Conservation (phyloP, 2,113 vertebrate species). For the Cyanistes caeruleus region DNA sequence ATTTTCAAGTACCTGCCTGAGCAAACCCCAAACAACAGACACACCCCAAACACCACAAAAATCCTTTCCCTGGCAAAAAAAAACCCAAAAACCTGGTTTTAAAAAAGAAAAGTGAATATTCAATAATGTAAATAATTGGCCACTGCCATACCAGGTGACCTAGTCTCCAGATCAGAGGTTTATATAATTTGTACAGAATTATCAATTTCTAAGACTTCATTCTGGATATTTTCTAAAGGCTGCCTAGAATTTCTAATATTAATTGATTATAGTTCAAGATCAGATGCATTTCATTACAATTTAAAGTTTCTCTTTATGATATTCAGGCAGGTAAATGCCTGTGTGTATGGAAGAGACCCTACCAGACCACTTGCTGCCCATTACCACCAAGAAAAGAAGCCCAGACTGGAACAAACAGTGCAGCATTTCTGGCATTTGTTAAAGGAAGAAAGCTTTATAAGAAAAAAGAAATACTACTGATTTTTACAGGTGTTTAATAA, state of each 20-base stretch:
- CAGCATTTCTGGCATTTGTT: slow-evolving; percentile 74
- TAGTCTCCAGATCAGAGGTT: not conserved
- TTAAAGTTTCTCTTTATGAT: slow-evolving; percentile 35
- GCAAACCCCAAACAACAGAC: not conserved
- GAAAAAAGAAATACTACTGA: slow-evolving; percentile 75
- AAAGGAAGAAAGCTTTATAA: slow-evolving; percentile 76
- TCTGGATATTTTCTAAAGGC: slow-evolving; percentile 18
- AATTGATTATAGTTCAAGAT: slow-evolving; percentile 36
- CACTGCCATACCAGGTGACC: not conserved
- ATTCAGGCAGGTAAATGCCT: slow-evolving; percentile 55
- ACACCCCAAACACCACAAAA: not conserved
- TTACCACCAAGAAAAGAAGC: slow-evolving; percentile 54
- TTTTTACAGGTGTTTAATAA: slow-evolving; percentile 85
- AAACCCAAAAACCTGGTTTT: not conserved
- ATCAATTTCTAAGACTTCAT: slow-evolving; percentile 58
- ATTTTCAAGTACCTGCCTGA: not conserved
- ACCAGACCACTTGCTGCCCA: slow-evolving; percentile 37
- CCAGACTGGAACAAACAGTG: slow-evolving; percentile 60
- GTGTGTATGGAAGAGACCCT: not conserved
- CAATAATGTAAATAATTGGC: not conserved
- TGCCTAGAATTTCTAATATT: not conserved
- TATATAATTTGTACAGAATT: not conserved
- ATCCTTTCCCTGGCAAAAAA: not conserved
- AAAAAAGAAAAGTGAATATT: not conserved
- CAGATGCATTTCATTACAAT: slow-evolving; percentile 16